Conservation (phyloP, 2,888 invertebrate genomes). For the Melipona bicolor region DNA sequence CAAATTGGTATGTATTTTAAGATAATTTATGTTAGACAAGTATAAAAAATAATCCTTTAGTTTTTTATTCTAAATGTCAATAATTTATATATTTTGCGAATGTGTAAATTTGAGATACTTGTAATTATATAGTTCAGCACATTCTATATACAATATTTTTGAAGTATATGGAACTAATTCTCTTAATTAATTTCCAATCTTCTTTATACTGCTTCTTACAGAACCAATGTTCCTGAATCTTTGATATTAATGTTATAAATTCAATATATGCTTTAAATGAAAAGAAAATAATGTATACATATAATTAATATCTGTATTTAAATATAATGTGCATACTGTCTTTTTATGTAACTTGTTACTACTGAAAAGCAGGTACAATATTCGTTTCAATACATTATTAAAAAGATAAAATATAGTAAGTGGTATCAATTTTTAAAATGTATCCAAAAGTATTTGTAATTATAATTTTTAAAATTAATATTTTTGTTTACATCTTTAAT, state of each 20-base stretch:
- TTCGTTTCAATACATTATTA: conserved; percentile 25
- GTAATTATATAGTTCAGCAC: conserved; percentile 30
- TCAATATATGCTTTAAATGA: conserved; percentile 30
- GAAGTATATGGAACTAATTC: conserved; percentile 24
- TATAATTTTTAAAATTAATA: conserved; percentile 4
- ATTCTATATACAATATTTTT: conserved; percentile 21
- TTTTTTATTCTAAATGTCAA: conserved; percentile 17
- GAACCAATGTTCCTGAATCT: conserved; percentile 55
- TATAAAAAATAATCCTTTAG: conserved; percentile 11
- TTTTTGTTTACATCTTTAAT: conserved; percentile 5
- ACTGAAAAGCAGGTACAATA: conserved; percentile 18
- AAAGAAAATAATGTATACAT: conserved; percentile 24
- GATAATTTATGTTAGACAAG: conserved; percentile 20
- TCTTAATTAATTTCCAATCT: conserved; percentile 9
- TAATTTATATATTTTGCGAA: conserved; percentile 48
- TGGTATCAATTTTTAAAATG: conserved; percentile 1
- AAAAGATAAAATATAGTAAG: neutral
- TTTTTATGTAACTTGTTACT: conserved; percentile 22
- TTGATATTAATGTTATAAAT: conserved; percentile 52
- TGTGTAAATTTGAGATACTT: conserved; percentile 20
- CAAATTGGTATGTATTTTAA: conserved; percentile 30
- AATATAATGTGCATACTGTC: conserved; percentile 33
- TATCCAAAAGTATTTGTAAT: neutral
- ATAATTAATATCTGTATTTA: conserved; percentile 38
- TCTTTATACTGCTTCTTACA: conserved; percentile 8